phyloP scores from a whole-genome alignment of 2,888 invertebrate species.

The Conistra vaccinii region DNA sequence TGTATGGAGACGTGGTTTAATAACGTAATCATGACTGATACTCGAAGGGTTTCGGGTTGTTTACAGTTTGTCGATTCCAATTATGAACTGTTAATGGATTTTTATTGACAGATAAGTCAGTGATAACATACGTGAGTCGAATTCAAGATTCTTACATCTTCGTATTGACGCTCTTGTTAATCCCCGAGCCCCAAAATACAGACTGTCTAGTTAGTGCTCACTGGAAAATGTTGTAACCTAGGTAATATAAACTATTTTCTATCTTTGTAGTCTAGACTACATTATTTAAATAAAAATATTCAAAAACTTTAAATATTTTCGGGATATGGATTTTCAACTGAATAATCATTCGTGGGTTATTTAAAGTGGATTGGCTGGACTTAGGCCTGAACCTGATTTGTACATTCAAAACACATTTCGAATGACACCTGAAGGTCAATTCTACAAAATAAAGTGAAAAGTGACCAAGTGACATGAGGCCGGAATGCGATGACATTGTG shows the following conservation, averaged over 20 bases:
- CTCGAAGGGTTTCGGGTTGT: conserved; percentile 21
- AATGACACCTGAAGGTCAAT: too few species aligned
- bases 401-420: not conserved
- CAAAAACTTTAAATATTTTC: not conserved
- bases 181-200: not conserved
- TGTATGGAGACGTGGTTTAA: conserved; percentile 50
- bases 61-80: conserved; percentile 50
- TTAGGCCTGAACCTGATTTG: not conserved
- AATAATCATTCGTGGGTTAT: not conserved
- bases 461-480: too few species aligned
- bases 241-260: not conserved
- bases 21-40: conserved; percentile 35
- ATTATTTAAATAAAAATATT: not conserved
- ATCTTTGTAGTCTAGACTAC: not conserved
- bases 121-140: not conserved
- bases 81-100: conserved; percentile 29
- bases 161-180: not conserved
- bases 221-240: not conserved
- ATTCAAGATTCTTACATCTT: not conserved
- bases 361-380: not conserved
- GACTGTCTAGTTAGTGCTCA: not conserved
- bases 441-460: too few species aligned
- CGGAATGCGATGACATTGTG: too few species aligned
- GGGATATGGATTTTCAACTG: not conserved
- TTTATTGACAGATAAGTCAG: conserved; percentile 9